These are phyloP conservation scores for Stichodactyla helianthus DNA, from an alignment of 64 coral and sea anemone species.

Conservation along the genomic window DNA sequence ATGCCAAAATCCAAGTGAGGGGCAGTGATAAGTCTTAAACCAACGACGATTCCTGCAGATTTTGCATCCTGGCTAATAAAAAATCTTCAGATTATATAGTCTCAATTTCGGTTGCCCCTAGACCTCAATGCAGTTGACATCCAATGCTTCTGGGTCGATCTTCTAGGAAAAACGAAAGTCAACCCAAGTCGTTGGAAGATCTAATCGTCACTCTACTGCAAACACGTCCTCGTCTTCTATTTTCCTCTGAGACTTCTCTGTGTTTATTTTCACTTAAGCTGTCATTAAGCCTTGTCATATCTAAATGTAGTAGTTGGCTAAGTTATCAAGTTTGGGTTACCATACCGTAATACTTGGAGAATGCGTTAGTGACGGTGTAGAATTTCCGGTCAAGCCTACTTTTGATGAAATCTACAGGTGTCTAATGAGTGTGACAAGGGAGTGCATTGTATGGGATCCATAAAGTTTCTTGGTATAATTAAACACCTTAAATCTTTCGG, in stretches of 20 bases:
- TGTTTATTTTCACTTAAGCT: slow-evolving; percentile 7
- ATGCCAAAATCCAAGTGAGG: no score
- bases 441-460: not conserved
- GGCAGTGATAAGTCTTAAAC: not conserved
- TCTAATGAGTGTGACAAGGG: not conserved
- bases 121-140: not conserved
- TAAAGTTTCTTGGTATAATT: not conserved
- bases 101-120: not conserved
- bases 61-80: not conserved
- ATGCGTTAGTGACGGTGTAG: not conserved
- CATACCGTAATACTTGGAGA: not conserved
- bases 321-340: not conserved
- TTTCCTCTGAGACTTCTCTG: not conserved
- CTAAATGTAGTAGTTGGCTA: not conserved
- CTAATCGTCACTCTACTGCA: not conserved
- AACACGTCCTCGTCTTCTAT: not conserved
- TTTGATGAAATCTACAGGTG: slow-evolving; percentile 22
- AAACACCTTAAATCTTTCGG: not conserved
- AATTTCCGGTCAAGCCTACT: slow-evolving; percentile 12
- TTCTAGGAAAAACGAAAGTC: not conserved
- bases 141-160: not conserved
- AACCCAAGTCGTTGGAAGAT: not conserved
- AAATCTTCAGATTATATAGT: not conserved
- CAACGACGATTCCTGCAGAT: not conserved
- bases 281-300: slow-evolving; percentile 1